Base-by-base conservation (phyloP, 2,888 invertebrate genomes). In the Eurytoma californica region DNA sequence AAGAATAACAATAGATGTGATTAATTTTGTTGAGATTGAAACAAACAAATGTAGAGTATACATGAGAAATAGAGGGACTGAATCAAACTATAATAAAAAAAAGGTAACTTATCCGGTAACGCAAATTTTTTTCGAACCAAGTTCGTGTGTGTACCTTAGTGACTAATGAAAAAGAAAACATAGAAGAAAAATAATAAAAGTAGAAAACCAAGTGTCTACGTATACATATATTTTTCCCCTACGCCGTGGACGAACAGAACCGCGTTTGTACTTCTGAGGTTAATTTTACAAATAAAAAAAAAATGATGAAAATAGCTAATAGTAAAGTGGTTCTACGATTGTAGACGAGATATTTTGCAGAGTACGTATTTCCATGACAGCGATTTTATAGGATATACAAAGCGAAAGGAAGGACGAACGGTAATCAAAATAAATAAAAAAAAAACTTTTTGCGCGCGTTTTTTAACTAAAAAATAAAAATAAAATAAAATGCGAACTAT, bases 321-420 rank as follows among this genome's bases (percentile, higher is more conserved):
- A 66, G 39, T 63, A 69, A 81, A 72, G 74, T 68, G 39, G 67
- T 68, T 75, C 63, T 70, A 72, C 65, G 30, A 63, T 51, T 16
- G 65, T 75, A 61, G 68, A 63, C 66, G 18, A 68, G 69, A 79
- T 79, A 77, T 81, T 81, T 79, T 81, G 76, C 79, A 81, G 76
- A 79, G 66, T 77, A 77, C 57, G 75, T 76, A 76, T 79, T 81
- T 79, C 81, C 79, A 79, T 81, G 81, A 81, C 76, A 81, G 79
- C 58, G 60, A 72, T 81, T 81, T 81, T 81, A 76, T 81, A 81
- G 60, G 65, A 63, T 80, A 78, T 72, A 80, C 63, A 75, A 61
- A 72, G 66, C 66, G n/a, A 49, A 28, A 12, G n/a, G 53, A 70
- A 30, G 65, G 69, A 55, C 47, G 66, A 70, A 78, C 60, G 47